These are phyloP conservation scores for Tetrao urogallus DNA, from an alignment of 2,113 vertebrate species.

Conservation along the genomic window DNA sequence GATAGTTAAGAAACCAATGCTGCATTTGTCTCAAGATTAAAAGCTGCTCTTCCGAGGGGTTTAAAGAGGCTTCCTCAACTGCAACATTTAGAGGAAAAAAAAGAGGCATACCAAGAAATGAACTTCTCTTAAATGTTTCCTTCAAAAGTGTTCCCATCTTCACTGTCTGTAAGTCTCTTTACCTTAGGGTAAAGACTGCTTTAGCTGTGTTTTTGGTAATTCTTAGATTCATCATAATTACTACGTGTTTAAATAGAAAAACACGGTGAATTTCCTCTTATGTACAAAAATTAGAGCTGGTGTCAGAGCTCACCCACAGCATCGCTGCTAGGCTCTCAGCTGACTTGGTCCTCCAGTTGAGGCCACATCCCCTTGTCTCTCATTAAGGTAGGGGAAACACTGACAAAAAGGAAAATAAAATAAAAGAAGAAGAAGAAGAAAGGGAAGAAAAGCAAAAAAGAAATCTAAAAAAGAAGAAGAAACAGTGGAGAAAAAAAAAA, in stretches of 20 bases:
- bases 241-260: background rate
- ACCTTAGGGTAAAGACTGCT: background rate
- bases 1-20: background rate
- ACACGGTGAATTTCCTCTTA: background rate
- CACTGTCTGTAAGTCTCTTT: background rate
- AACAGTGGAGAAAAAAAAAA: rapidly evolving
- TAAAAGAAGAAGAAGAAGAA: background rate
- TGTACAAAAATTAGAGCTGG: background rate
- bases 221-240: background rate
- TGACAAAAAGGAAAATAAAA: rapidly evolving
- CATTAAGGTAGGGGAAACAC: background rate
- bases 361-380: background rate
- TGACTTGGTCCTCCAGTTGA: background rate
- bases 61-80: background rate
- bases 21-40: background rate
- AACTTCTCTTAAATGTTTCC: background rate
- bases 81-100: background rate
- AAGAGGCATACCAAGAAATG: background rate
- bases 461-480: background rate
- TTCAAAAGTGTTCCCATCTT: background rate
- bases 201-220: background rate
- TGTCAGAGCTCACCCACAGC: background rate
- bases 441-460: rapidly evolving
- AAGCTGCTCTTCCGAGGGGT: background rate
- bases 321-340: too few species aligned